phyloP scores from a whole-genome alignment of 2,113 vertebrate species.

The Isurus oxyrinchus region DNA sequence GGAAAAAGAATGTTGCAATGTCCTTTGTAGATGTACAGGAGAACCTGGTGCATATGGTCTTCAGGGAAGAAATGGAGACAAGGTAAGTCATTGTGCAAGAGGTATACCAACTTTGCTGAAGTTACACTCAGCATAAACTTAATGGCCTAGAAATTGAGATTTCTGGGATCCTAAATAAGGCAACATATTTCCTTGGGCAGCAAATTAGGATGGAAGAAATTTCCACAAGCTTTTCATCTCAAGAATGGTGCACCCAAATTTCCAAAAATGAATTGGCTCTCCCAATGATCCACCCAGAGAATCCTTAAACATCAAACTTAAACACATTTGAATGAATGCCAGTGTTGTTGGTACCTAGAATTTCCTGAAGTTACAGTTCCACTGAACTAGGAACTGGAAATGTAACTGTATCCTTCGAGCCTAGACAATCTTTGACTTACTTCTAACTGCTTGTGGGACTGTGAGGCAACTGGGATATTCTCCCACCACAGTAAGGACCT shows the following conservation, averaged over 20 bases:
- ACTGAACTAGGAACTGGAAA: neutral
- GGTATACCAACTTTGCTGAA: neutral
- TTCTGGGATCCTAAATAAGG: neutral
- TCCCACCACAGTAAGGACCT: neutral
- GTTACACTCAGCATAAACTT: neutral
- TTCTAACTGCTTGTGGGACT: neutral
- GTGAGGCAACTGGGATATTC: neutral
- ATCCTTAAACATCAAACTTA: neutral
- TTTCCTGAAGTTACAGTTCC: neutral
- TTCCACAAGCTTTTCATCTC: neutral
- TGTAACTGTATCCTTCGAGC: neutral
- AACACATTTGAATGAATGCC: neutral
- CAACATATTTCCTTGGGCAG: neutral
- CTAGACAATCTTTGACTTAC: neutral
- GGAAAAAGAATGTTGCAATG: slow-evolving; percentile 68
- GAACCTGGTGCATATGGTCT: slow-evolving; percentile 60
- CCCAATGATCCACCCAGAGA: neutral
- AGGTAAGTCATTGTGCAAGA: slow-evolving; percentile 54
- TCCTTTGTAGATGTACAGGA: slow-evolving; percentile 69
- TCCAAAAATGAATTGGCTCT: neutral
- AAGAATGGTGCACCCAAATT: neutral
- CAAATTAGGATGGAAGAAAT: neutral
- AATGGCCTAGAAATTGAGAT: neutral
- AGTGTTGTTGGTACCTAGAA: neutral
- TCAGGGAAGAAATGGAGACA: slow-evolving; percentile 55